Base-by-base conservation (phyloP, 1,140 invertebrate genomes). In the Berghia stephanieae region DNA sequence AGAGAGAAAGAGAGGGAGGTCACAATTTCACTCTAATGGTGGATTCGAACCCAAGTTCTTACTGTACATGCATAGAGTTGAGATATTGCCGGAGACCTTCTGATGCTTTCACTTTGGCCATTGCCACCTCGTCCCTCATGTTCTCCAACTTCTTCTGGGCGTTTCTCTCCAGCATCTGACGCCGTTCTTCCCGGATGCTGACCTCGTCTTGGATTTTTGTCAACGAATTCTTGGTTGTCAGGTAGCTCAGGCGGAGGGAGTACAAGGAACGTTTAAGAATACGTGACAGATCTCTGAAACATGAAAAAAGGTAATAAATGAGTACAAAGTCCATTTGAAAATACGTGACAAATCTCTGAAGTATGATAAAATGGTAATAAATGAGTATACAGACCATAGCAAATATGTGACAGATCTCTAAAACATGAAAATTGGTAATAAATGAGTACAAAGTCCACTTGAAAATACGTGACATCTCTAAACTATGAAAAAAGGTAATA, bases 211-310 rank as follows among this genome's bases (percentile, higher is more conserved):
- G 46, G 42, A 82, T 81, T n/a, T 81, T 73, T 24, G 79, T 81
- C 46, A 80, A 75, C 44, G 57, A 67, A 24, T 78, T 76, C 13
- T 78, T 78, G 16, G 77, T 79, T 44, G 80, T 72, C 2, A 66
- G 78, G 36, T 72, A 55, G 18, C 80, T 78, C 0, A 86, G 81
- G 60, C 83, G 81, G 4, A 86, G 60, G 0, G 81, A 75, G 57
- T 83, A 83, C n/a, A 82, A 60, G 0, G 81, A 77, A 63, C 85
- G 38, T 60, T 83, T 83, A 36, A 86, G 13, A 4, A 86, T 46
- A 40, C 73, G 71, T 0, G 80, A 81, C 63, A 84, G 42, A 72
- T 80, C 83, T 36, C 84, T 84, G 60, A 18, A 73, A 76, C 24
- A 8, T 67, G 18, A 49, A 46, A 75, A 43, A 21, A 73, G 67